Conservation (phyloP, 35 echinoderm and acorn worm species). For the Ophiothrix spiculata region DNA sequence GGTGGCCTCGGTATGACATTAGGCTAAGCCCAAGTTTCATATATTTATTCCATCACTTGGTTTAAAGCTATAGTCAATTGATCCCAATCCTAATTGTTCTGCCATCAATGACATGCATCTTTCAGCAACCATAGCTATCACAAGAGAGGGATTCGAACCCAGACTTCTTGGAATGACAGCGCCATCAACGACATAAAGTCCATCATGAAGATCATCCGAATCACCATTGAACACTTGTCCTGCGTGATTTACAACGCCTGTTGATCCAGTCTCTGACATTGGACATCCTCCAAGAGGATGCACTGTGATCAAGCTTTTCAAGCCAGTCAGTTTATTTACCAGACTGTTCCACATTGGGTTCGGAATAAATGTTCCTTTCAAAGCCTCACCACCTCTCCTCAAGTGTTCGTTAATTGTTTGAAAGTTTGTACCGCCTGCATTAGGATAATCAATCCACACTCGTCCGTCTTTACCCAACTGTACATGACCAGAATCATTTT, state of each 20-base stretch:
- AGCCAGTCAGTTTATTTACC: conserved; percentile 31
- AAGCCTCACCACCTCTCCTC: conserved; percentile 30
- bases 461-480: conserved; percentile 49
- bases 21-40: too few relatives aligned
- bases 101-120: conserved; percentile 71
- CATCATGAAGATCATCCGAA: conserved; percentile 46
- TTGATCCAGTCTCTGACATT: conserved; percentile 56
- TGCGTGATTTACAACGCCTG: conserved; percentile 70
- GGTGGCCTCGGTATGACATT: too few relatives aligned
- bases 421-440: conserved; percentile 61
- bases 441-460: conserved; percentile 50
- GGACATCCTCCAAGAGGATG: conserved; percentile 77
- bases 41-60: too few relatives aligned
- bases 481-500: conserved; percentile 43
- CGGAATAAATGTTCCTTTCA: conserved; percentile 65
- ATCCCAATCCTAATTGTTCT: conserved; percentile 40
- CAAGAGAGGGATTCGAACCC: conserved; percentile 65
- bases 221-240: conserved; percentile 62
- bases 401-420: conserved; percentile 29
- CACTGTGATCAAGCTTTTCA: conserved; percentile 63
- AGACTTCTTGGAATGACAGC: conserved; percentile 75
- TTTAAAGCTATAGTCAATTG: conserved; percentile 20
- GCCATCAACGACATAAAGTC: conserved; percentile 74
- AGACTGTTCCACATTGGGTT: conserved; percentile 68
- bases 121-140: conserved; percentile 66